Percentiles rank a stretch among this genome's conserved stretches.
These are phyloP conservation scores for Leptestheria dahalacensis DNA, from an alignment of 1,140 invertebrate species.

Conservation along the genomic window DNA sequence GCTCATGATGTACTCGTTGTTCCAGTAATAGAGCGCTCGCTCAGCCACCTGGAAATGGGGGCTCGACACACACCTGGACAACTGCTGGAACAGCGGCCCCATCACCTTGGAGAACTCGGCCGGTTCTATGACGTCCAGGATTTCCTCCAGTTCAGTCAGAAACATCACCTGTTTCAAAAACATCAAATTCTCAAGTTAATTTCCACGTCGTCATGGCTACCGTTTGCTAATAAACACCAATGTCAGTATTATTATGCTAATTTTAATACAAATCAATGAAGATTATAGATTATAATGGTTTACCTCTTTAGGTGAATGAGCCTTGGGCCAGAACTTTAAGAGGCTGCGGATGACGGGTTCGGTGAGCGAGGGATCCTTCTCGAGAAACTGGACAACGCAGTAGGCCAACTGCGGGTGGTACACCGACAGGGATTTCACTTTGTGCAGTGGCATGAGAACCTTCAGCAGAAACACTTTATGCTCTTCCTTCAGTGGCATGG, in stretches of 20 bases:
- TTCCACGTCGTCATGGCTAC: no score
- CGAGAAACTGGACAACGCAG: conserved; percentile 93
- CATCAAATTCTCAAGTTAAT: no score
- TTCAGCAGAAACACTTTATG: conserved; percentile 83
- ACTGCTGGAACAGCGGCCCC: conserved; percentile 81
- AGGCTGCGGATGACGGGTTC: conserved; percentile 84
- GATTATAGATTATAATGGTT: conserved; percentile 16
- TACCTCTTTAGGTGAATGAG: conserved; percentile 87
- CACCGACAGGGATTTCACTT: conserved; percentile 85
- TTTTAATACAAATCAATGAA: neutral
- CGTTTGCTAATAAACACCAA: no score
- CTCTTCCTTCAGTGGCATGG: conserved; percentile 83
- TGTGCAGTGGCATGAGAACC: conserved; percentile 85
- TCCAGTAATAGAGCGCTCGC: conserved; percentile 94
- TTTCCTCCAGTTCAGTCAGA: conserved; percentile 87
- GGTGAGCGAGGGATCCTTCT: conserved; percentile 78
- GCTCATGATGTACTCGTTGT: conserved; percentile 98
- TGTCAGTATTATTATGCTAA: no score
- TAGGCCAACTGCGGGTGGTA: conserved; percentile 96
- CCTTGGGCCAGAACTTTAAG: conserved; percentile 96
- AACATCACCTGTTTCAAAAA: conserved; percentile 94
- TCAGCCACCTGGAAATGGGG: conserved; percentile 98
- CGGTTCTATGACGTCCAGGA: conserved; percentile 92
- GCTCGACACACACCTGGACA: conserved; percentile 89
- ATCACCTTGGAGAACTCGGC: conserved; percentile 94